Base-by-base conservation (phyloP, 2,113 vertebrate genomes). In the Tenebrosternarchus preto region DNA sequence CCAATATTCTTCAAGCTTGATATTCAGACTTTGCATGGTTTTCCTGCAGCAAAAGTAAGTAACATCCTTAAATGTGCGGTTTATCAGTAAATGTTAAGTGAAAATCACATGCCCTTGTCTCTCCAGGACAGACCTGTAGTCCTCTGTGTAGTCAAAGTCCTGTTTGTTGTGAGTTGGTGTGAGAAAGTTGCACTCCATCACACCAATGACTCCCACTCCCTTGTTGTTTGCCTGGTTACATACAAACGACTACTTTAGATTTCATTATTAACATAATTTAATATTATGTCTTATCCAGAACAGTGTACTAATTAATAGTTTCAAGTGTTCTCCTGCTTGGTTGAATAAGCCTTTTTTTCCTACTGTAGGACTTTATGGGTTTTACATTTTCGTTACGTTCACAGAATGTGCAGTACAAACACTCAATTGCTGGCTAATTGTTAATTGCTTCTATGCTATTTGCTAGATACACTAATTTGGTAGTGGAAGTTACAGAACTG, bases 101-200 rank as follows among this genome's bases (percentile, higher is more conserved):
- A 46, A 69, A 46, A 70, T 43, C 3, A 31, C 8, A 74, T 50
- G 43, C 43, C 43, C 43, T 15, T 50, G 1, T n/a, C 29, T 79
- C 27, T 24, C 3, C 22, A 20, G 25, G 19, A n/a, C 74, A 66
- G 11, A 98, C 98, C 97, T 97, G 91, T 98, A 99, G 50, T 95
- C 96, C 7, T 99, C 96, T 5, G 94, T 96, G 80, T 97, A 96
- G 82, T 94, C 93, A 78, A 99, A 99, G 85, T 96, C 95, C 83
- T 99, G 98, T 82, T 99, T 99, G 89, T 98, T 99, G 87, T 99
- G 98, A 63, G 96, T 99, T 16, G 97, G 96, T 68, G 96, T 94
- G 43, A 99, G 91, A 83, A 95, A 98, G 90, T 97, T 93, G 87
- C 98, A 99, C 29, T 98, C 96, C 46, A 99, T 95, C 81, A 99